Percentiles rank a stretch among this genome's conserved stretches.
These are phyloP conservation scores for Crotalus horridus DNA, from an alignment of 2,113 vertebrate species.

Conservation along the genomic window DNA sequence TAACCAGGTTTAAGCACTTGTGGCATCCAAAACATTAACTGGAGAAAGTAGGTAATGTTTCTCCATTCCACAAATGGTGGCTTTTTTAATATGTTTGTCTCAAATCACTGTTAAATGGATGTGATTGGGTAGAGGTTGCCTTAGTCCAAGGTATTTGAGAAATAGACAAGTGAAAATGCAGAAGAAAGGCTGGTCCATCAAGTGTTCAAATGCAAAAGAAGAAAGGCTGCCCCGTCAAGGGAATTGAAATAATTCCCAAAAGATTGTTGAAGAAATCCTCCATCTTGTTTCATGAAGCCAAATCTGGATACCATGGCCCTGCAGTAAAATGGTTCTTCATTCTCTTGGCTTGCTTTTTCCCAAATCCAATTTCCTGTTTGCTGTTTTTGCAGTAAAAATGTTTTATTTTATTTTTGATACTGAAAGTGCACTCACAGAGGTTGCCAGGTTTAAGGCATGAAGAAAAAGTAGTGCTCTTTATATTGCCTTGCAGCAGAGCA, in stretches of 20 bases:
- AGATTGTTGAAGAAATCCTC: background rate
- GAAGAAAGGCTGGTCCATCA: background rate
- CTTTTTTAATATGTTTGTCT: background rate
- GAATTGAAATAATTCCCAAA: background rate
- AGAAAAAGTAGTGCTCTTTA: slow-evolving; percentile 62
- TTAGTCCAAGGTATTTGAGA: background rate
- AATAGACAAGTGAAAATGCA: background rate
- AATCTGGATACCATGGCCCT: slow-evolving; percentile 10
- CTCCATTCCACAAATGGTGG: background rate
- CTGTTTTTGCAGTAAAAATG: slow-evolving; percentile 42
- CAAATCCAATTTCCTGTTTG: slow-evolving; percentile 63
- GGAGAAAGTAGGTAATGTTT: background rate
- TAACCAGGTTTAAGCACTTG: background rate
- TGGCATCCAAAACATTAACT: background rate
- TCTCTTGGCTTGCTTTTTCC: slow-evolving; percentile 44
- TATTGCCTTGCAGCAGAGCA: slow-evolving; percentile 44
- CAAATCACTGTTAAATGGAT: background rate
- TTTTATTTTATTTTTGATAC: slow-evolving; percentile 62
- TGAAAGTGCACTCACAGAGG: slow-evolving; percentile 40
- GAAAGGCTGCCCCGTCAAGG: background rate
- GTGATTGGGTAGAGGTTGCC: background rate
- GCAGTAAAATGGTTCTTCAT: slow-evolving; percentile 39
- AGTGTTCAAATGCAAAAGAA: background rate
- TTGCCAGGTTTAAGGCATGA: slow-evolving; percentile 44
- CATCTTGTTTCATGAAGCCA: background rate